Conservation (phyloP, 2,888 invertebrate genomes). For the Drosophila birchii region DNA sequence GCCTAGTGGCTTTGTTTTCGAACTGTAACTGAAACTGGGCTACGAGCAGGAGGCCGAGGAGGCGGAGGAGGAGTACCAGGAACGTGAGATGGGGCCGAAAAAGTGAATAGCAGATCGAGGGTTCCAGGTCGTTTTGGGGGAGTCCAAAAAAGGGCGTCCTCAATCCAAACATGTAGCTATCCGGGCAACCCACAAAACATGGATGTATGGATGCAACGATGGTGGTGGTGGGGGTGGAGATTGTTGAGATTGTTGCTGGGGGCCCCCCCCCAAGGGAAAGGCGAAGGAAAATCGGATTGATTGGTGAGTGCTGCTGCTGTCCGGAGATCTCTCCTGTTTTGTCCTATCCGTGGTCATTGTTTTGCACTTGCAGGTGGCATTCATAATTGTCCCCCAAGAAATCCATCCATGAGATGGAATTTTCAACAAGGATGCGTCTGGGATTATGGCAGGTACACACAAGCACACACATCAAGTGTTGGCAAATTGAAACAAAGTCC, state of each 20-base stretch:
- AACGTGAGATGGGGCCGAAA: constrained; percentile 38
- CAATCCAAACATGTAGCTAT: constrained; percentile 41
- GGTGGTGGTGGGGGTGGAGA: constrained; percentile 1
- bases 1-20: constrained; percentile 57
- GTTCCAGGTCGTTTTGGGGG: constrained; percentile 43
- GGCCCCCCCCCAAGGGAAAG: constrained; percentile 26
- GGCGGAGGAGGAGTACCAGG: constrained; percentile 6
- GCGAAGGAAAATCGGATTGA: constrained; percentile 43
- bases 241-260: constrained; percentile 21
- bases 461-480: constrained; percentile 30
- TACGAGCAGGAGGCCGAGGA: constrained; percentile 18
- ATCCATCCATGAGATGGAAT: constrained; percentile 27
- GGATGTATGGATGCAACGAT: constrained; percentile 8
- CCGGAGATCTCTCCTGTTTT: constrained; percentile 5
- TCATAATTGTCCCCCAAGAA: constrained; percentile 44
- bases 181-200: constrained; percentile 20
- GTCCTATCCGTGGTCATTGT: constrained; percentile 11
- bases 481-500: constrained; percentile 42
- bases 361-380: constrained; percentile 45
- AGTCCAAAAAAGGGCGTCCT: constrained; percentile 45
- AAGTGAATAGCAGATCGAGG: constrained; percentile 42
- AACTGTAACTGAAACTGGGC: constrained; percentile 49
- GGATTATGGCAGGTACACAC: constrained; percentile 22
- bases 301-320: constrained; percentile 37
- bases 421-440: constrained; percentile 27